phyloP scores from a whole-genome alignment of 2,797 vertebrate genomes.

The Darevskia mixta region DNA sequence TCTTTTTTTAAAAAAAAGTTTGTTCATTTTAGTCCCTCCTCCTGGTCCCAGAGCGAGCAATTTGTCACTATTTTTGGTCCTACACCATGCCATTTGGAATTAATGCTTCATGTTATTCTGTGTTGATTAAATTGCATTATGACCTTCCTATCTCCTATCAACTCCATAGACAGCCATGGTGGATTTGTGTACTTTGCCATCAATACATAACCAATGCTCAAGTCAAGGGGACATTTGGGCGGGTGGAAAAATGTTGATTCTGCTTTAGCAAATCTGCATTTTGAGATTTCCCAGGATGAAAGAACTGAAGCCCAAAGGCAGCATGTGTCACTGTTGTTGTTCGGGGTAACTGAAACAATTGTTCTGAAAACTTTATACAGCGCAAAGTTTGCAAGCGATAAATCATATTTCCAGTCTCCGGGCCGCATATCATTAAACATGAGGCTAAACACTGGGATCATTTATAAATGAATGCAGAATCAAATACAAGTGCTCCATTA shows the following conservation, averaged over 20 bases:
- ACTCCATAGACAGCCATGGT: neutral
- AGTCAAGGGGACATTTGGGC: slow-evolving; percentile 50
- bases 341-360: slow-evolving; percentile 68
- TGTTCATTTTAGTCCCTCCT: neutral
- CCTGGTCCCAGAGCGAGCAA: neutral
- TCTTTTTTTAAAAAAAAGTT: neutral
- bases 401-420: slow-evolving; percentile 76
- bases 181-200: slow-evolving; percentile 13
- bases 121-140: neutral
- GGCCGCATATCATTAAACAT: slow-evolving; percentile 70
- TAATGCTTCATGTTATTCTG: neutral
- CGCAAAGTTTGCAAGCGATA: slow-evolving; percentile 58
- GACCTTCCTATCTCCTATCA: neutral
- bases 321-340: slow-evolving; percentile 70
- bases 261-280: slow-evolving; percentile 54
- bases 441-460: slow-evolving; percentile 71
- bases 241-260: slow-evolving; percentile 56
- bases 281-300: slow-evolving; percentile 60
- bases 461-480: slow-evolving; percentile 69
- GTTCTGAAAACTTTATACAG: slow-evolving; percentile 72
- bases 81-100: neutral
- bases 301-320: slow-evolving; percentile 61
- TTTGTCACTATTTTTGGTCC: neutral
- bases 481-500: slow-evolving; percentile 75
- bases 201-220: slow-evolving; percentile 43